Evolutionary conservation across 2,797 vertebrate species (phyloP).

Genomic region (Rhinophrynus dorsalis): DNA sequence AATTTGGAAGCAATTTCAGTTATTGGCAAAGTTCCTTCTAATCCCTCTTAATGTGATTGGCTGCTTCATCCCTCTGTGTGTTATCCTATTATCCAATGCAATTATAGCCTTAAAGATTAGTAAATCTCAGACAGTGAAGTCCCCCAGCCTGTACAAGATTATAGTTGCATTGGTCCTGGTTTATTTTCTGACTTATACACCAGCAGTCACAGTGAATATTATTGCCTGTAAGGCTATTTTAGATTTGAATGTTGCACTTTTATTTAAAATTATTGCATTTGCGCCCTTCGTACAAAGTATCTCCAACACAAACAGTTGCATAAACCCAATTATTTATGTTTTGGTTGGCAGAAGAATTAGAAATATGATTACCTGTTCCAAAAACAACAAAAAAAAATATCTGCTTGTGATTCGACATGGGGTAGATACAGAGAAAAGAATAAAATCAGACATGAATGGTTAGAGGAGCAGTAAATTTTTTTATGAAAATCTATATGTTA

Average conservation of each 20-base stretch:
- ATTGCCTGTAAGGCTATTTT: neutral
- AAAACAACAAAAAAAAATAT: neutral
- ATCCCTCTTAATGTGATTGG: constrained; percentile 6
- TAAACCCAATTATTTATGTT: constrained; percentile 32
- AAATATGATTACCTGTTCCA: neutral
- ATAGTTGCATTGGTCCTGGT: neutral
- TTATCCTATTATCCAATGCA: constrained; percentile 22
- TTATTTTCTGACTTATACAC: constrained; percentile 31
- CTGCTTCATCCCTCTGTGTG: constrained; percentile 13
- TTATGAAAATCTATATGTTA: too few relatives aligned
- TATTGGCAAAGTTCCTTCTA: neutral
- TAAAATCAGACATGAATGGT: too few relatives aligned
- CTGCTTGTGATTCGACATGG: too few relatives aligned
- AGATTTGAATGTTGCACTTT: neutral
- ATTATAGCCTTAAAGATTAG: neutral
- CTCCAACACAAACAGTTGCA: neutral
- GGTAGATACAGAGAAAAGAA: too few relatives aligned
- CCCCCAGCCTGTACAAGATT: constrained; percentile 11
- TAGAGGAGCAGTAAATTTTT: too few relatives aligned
- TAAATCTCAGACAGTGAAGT: constrained; percentile 7
- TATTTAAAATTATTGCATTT: neutral
- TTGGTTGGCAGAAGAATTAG: neutral
- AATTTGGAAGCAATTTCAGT: neutral
- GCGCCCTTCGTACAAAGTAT: neutral
- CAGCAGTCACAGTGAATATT: neutral